Evolutionary conservation across 2,888 invertebrate genomes (phyloP).

Genomic region (Rhagonycha fulva): DNA sequence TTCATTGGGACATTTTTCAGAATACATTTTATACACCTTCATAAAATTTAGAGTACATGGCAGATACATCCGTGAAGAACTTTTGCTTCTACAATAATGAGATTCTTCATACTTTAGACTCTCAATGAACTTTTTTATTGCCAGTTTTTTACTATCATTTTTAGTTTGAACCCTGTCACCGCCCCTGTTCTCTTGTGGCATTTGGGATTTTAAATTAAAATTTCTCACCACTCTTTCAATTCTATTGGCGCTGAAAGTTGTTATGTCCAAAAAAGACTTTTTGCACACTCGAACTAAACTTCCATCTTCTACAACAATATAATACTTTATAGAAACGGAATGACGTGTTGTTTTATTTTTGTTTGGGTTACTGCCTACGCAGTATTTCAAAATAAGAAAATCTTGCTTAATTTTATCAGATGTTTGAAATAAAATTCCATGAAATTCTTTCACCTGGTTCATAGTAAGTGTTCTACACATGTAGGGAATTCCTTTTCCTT

Average conservation of each 20-base stretch:
- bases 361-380: constrained; percentile 1
- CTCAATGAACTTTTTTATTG: constrained; percentile 1
- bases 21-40: background rate
- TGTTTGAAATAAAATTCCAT: constrained; percentile 6
- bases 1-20: background rate
- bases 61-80: constrained; percentile 6
- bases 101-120: background rate
- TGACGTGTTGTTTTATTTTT: constrained; percentile 2
- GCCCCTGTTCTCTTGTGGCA: constrained; percentile 4
- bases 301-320: background rate
- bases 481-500: background rate
- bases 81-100: constrained; percentile 9
- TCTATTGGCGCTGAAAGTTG: constrained; percentile 5
- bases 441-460: constrained; percentile 5
- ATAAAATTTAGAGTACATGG: constrained; percentile 13
- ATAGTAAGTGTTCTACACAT: background rate
- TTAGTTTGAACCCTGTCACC: constrained; percentile 2
- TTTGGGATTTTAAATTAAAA: background rate
- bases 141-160: constrained; percentile 1
- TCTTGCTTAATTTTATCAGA: constrained; percentile 8
- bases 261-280: background rate
- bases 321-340: background rate
- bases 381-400: constrained; percentile 5
- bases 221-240: constrained; percentile 12
- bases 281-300: constrained; percentile 1